phyloP scores from a whole-genome alignment of 2,888 invertebrate species.

The Nasonia oneida region DNA sequence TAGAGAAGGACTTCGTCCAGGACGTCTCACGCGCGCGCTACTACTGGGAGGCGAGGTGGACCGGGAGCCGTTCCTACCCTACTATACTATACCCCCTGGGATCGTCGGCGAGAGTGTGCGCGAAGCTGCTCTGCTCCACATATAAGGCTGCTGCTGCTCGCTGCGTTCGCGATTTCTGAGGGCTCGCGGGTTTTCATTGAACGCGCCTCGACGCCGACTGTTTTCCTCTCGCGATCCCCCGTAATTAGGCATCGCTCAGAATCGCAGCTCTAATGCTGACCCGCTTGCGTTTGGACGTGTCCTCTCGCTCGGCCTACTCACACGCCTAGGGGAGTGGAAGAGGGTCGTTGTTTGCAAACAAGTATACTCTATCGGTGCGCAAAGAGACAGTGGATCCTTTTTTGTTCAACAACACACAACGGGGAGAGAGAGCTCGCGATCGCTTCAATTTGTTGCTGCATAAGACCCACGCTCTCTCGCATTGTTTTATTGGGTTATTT shows the following conservation, averaged over 20 bases:
- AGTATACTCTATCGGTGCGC: too few species aligned
- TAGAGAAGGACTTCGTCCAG: conserved; percentile 29
- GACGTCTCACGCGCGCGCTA: conserved; percentile 18
- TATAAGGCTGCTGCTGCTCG: not conserved
- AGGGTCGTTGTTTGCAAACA: too few species aligned
- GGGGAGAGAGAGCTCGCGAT: not conserved
- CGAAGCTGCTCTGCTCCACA: not conserved
- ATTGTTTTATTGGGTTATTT: not conserved
- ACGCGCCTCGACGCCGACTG: not conserved
- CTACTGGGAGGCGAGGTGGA: not conserved
- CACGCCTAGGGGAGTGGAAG: too few species aligned
- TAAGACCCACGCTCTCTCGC: not conserved
- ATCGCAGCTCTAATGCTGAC: conserved; percentile 22
- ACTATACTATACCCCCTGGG: not conserved
- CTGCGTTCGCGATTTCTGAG: not conserved
- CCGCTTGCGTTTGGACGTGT: conserved; percentile 42
- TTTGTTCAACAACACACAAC: not conserved
- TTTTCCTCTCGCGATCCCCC: too few species aligned
- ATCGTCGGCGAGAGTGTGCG: not conserved
- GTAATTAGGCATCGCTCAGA: not conserved
- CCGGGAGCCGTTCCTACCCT: not conserved
- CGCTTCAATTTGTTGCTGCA: too few species aligned
- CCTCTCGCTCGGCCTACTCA: not conserved
- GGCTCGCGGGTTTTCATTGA: not conserved
- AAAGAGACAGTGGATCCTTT: too few species aligned